Evolutionary conservation across 2,113 vertebrate species (phyloP).

Genomic region (Eurystomus gularis): DNA sequence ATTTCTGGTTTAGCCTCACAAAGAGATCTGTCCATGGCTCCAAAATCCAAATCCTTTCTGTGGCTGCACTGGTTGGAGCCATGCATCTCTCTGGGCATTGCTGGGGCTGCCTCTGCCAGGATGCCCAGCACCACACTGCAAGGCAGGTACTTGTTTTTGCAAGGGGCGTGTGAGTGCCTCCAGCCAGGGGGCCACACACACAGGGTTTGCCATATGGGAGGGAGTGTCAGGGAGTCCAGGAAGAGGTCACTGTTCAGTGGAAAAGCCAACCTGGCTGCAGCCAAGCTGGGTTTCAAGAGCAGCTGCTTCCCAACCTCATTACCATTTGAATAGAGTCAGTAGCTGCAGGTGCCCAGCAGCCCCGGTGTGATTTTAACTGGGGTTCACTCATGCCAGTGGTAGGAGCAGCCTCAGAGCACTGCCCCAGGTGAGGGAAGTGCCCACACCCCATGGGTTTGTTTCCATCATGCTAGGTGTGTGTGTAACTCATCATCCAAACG

Average conservation of each 20-base stretch:
- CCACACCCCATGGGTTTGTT: background rate
- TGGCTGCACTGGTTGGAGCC: background rate
- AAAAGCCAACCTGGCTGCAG: background rate
- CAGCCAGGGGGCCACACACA: background rate
- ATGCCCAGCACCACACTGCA: background rate
- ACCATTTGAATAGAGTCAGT: background rate
- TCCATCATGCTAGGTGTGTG: background rate
- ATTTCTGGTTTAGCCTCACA: background rate
- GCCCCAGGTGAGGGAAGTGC: background rate
- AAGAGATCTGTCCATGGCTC: background rate
- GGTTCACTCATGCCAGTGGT: background rate
- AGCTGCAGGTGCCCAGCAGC: background rate
- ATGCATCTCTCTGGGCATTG: background rate
- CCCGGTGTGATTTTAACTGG: background rate
- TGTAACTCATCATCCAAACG: slow-evolving; percentile 22
- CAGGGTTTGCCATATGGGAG: background rate
- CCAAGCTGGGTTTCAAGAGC: background rate
- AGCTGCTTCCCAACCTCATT: background rate
- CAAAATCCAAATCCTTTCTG: background rate
- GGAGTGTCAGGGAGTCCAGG: background rate
- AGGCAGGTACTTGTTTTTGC: accelerated
- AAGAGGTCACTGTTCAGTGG: background rate
- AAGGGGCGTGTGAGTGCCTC: background rate
- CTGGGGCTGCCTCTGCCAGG: accelerated
- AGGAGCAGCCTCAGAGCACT: background rate